Percentiles rank a stretch among this genome's conserved stretches.
Evolutionary conservation across 2,113 vertebrate species (phyloP).

Genomic region (Sula dactylatra): DNA sequence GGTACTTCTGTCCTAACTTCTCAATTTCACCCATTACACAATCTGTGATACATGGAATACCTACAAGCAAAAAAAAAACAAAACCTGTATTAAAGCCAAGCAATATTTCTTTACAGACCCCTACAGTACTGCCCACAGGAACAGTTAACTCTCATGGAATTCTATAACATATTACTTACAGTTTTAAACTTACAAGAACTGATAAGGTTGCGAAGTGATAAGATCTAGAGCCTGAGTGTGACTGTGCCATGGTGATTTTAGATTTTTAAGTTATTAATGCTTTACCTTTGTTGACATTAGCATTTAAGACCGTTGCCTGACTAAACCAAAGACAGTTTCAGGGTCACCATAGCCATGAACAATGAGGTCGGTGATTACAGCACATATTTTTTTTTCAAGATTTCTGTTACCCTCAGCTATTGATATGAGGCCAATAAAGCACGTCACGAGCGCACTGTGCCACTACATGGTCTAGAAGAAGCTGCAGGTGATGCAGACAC

Average conservation of each 20-base stretch:
- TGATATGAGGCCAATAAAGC: background rate
- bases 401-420: background rate
- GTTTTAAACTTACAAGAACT: background rate
- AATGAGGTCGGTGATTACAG: background rate
- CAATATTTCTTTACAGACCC: background rate
- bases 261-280: background rate
- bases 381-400: background rate
- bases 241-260: background rate
- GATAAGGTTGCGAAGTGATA: background rate
- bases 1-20: slow-evolving; percentile 94
- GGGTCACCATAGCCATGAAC: background rate
- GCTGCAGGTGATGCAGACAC: slow-evolving; percentile 15
- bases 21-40: slow-evolving; percentile 99
- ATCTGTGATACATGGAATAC: slow-evolving; percentile 97
- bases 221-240: background rate
- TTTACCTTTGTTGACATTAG: background rate
- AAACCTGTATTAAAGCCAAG: background rate
- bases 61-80: slow-evolving; percentile 65
- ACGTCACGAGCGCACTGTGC: background rate
- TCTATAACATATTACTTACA: background rate
- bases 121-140: background rate
- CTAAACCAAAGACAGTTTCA: background rate
- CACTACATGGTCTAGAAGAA: background rate
- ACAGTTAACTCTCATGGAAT: background rate
- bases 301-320: background rate